Conservation (phyloP, 2,888 invertebrate genomes). For the Sminthurides aquaticus region DNA sequence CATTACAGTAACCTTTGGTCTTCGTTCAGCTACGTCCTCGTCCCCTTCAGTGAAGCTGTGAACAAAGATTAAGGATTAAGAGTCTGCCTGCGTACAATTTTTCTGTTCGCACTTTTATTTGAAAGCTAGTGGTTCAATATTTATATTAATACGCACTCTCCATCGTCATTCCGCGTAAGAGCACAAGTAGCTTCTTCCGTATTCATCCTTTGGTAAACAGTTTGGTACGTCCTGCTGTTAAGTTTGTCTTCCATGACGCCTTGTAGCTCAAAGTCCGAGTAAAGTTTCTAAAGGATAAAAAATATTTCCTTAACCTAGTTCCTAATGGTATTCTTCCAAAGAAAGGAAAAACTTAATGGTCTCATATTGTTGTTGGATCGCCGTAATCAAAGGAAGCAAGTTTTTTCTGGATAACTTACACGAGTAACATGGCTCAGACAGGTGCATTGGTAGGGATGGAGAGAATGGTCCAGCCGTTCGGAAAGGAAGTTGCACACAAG, state of each 20-base stretch:
- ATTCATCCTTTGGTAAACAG: constrained; percentile 86
- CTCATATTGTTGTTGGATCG: too few species aligned
- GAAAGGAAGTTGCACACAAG: constrained; percentile 89
- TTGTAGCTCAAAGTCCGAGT: constrained; percentile 97
- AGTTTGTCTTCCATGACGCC: constrained; percentile 96
- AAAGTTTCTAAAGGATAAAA: constrained; percentile 72
- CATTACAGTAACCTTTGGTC: constrained; percentile 56
- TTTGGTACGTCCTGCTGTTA: constrained; percentile 90
- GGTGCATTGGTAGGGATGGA: constrained; percentile 95
- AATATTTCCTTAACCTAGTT: background rate
- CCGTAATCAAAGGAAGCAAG: too few species aligned
- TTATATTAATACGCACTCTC: constrained; percentile 30
- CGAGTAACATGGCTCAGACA: constrained; percentile 92
- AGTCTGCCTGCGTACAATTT: too few species aligned
- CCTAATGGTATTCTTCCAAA: too few species aligned
- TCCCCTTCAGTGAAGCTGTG: constrained; percentile 50
- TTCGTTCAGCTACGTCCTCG: constrained; percentile 52
- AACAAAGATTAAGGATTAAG: too few species aligned
- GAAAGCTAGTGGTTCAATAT: too few species aligned
- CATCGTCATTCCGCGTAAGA: constrained; percentile 51
- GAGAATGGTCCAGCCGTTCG: constrained; percentile 82
- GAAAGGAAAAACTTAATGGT: too few species aligned
- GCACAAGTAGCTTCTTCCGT: constrained; percentile 94
- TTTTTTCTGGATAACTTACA: constrained; percentile 51
- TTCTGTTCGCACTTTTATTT: too few species aligned